phyloP scores from a whole-genome alignment of 2,797 vertebrate genomes.

The Linurgus olivaceus region DNA sequence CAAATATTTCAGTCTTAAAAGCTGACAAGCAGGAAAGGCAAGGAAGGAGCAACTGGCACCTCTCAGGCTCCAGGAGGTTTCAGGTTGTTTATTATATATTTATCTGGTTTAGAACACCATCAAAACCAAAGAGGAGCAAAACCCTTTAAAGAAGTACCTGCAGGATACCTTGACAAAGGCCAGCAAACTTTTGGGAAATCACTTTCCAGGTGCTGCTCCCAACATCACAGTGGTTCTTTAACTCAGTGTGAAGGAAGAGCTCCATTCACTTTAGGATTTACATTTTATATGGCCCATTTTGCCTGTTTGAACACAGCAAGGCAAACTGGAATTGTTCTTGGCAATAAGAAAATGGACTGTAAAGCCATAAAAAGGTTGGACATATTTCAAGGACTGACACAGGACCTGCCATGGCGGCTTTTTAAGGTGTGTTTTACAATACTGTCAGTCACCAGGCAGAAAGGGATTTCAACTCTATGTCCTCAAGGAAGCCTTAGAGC shows the following conservation, averaged over 20 bases:
- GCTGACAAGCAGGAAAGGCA: not conserved
- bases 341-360: not conserved
- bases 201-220: not conserved
- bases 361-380: not conserved
- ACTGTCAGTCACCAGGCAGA: not conserved
- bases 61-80: not conserved
- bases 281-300: not conserved
- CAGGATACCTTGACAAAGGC: not conserved
- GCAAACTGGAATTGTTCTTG: not conserved
- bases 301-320: not conserved
- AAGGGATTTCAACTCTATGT: not conserved
- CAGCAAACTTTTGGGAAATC: not conserved
- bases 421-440: not conserved
- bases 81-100: not conserved
- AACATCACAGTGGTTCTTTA: not conserved
- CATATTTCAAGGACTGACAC: not conserved
- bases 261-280: not conserved
- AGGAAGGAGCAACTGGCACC: not conserved
- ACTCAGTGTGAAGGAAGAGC: not conserved
- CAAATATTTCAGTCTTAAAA: not conserved
- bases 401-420: fast-evolving
- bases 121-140: not conserved
- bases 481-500: not conserved
- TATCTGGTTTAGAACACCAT: not conserved
- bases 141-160: not conserved